A percentile compares a stretch with the other conserved stretches of the same genome.
Conservation (phyloP, 2,113 vertebrate species). For the Cepphus grylle region DNA sequence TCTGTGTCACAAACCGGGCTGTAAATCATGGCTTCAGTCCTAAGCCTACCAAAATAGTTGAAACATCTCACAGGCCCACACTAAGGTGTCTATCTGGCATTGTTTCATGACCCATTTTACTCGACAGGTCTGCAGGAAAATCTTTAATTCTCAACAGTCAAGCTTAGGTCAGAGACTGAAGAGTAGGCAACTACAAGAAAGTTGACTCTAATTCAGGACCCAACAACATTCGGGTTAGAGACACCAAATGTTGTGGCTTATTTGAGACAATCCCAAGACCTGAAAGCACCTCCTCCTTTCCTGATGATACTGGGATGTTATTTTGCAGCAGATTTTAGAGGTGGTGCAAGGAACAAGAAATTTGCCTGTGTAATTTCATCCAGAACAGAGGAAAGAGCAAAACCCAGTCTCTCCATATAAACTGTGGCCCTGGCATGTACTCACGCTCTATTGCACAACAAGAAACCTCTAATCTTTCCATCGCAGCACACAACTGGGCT, state of each 20-base stretch:
- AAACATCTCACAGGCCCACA: not conserved
- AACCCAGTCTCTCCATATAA: rapidly evolving
- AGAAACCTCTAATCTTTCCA: not conserved
- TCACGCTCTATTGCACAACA: not conserved
- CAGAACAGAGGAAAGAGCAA: not conserved
- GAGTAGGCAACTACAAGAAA: rapidly evolving
- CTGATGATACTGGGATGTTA: not conserved
- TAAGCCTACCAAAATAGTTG: not conserved
- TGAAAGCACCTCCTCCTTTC: not conserved
- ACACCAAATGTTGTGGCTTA: not conserved
- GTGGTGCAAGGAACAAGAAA: not conserved
- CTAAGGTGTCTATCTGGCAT: not conserved
- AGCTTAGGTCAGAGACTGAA: not conserved
- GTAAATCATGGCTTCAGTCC: not conserved
- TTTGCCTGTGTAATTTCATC: not conserved
- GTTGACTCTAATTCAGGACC: not conserved
- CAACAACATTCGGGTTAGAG: not conserved
- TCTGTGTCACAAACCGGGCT: not conserved
- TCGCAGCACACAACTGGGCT: rapidly evolving
- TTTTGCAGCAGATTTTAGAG: not conserved
- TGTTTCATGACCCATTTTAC: not conserved
- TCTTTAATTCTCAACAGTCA: not conserved
- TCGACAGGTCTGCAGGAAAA: not conserved
- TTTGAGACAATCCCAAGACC: not conserved
- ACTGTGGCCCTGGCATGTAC: not conserved